Evolutionary conservation across 2,888 invertebrate species (phyloP), one percentile per base, ranked within the genome.

Genomic region (Cephus pygmeus): DNA sequence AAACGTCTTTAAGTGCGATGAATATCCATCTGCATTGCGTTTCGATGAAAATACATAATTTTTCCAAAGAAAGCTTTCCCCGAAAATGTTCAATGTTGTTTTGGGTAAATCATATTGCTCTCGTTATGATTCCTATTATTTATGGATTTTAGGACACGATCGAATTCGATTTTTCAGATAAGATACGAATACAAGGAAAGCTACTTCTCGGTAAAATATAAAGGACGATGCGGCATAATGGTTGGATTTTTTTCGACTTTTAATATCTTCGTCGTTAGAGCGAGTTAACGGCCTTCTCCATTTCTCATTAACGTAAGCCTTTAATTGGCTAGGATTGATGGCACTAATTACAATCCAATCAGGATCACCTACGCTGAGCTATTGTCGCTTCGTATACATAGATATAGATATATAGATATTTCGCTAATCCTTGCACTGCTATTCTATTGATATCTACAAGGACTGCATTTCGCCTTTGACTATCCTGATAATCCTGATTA

Each of bases 291-390:
- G 81, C 76, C 81, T 83, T 81, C 75, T 76, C 77, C 12, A 76
- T 83, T 80, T 79, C 40, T 79, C 79, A 84, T 84, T 84, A 85
- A 81, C 82, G 81, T 83, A 83, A 85, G 82, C 80, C 79, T 80
- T 82, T 83, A 84, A 86, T 85, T 83, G 83, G 78, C 81, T 75
- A 76, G 79, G 80, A 81, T 83, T 77, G 83, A 80, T 83, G 82
- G 81, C 81, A 77, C 81, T 84, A 85, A 87, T 87, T 86, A 81
- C 83, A 81, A 83, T 84, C 83, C 83, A 83, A 85, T 84, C 82
- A 82, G 83, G 80, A 79, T 79, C 81, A 75, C 76, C 79, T 71
- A 73, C 73, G 75, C 76, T 78, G 78, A 80, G 82, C 80, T 81
- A 82, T 83, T 81, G 82, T 80, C 77, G 31, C 34, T 30, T 74